Base-by-base conservation (phyloP, 2,888 invertebrate species). In the Stratiomys singularior region DNA sequence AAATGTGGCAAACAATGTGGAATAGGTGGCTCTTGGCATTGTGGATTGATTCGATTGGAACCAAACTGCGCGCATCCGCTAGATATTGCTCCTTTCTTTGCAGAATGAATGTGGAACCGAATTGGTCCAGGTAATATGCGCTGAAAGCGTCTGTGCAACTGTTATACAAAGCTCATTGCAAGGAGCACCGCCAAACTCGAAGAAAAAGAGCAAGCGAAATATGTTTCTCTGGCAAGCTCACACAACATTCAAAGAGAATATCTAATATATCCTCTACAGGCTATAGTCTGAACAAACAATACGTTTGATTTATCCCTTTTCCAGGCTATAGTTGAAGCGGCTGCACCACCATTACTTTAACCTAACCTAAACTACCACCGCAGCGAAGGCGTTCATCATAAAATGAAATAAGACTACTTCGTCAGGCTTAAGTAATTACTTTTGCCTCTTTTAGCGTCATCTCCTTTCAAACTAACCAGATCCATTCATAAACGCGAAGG, bases 151-250 rank as follows among this genome's bases (percentile, higher is more conserved):
- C 21, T 1, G 1, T 37, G 3, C 21, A 37, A 66, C 66, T 66
- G 66, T 66, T 66, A 66, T 66, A 66, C 66, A 37, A 66, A 66
- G 23, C 60, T 25, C 52, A 52, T 18, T n/a, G 60, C 9, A 37
- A 37, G 37, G 23, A 23, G 60, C 13, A 21, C 23, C 18, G 5
- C 9, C 37, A 37, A 37, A 37, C 3, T 37, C 60, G 23, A 23
- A 60, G 18, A 7, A 7, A 23, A 4, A 18, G 52, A 52, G 52
- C 52, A 52, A 52, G 15, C 52, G n/a, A 52, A 5, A 52, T 7
- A 5, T 15, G 9, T 37, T 37, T 37, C 37, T 37, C 37, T 52
- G 15, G 11, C 11, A 15, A n/a, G 56, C 56, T 56, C 18, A n/a
- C 56, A 56, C 60, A 60, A 60, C 21, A 5, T 23, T 60, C 23